Evolutionary conservation across 2,888 invertebrate genomes (phyloP), one percentile per base, ranked within the genome.

Genomic region (Tridacna crocea): DNA sequence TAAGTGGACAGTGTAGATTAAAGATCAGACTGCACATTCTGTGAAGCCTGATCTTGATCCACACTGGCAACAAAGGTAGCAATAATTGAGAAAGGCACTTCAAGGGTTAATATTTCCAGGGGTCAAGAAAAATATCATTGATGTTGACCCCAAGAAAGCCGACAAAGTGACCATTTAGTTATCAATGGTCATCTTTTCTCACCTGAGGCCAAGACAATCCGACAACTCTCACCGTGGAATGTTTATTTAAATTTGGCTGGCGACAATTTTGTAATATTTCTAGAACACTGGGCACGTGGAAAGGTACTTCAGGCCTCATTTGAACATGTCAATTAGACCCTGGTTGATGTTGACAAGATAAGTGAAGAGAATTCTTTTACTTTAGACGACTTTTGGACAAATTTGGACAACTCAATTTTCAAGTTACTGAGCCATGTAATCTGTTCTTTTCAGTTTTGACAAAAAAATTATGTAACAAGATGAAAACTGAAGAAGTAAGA

Each of bases 111-210:
- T 51, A 75, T 48, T 48, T 75, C 51, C 51, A 66, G 26, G 66
- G 75, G 75, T 74, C 74, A 60, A 24, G 70, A n/a, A 70, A 70
- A 51, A 70, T 70, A 80, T 76, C 48, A 79, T 86, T 86, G 86
- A 86, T 68, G 78, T 86, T 86, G 86, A 83, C 83, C 86, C 47
- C 17, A 27, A 15, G 47, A 51, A 47, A 26, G 36, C 19, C 26
- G 72, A 74, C 78, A 76, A 85, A 82, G 51, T 78, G 82, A 76
- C 79, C 73, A 75, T 79, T 81, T 83, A 72, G 78, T 78, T 78
- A 83, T 83, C 82, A 61, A n/a, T 58, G 58, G 74, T 68, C 79
- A 82, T 77, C 81, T 76, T 61, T 70, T 75, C 74, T 74, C 73
- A 77, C 77, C 82, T 24, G 77, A 78, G 78, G 77, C 47, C 47